Evolutionary conservation across 2,888 invertebrate species (phyloP).

Genomic region (Pasiphila rectangulata): DNA sequence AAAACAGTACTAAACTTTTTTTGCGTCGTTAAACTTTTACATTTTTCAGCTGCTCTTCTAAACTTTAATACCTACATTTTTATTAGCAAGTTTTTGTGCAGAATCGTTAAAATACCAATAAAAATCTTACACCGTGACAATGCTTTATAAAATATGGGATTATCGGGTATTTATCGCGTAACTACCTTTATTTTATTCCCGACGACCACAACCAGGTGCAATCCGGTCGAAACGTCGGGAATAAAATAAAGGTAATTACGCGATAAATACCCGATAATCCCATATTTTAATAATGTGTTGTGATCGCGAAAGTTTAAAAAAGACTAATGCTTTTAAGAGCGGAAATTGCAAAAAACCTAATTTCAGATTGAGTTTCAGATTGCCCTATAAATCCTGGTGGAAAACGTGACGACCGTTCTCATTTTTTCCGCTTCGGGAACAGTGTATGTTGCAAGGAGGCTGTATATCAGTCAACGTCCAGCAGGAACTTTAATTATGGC

Average conservation of each 20-base stretch:
- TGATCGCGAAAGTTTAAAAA: too few relatives aligned
- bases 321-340: slow-evolving; percentile 12
- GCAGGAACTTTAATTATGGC: slow-evolving; percentile 67
- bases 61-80: background rate
- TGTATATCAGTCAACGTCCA: slow-evolving; percentile 76
- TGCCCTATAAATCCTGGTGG: slow-evolving; percentile 42
- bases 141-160: too few relatives aligned
- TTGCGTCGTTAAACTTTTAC: too few relatives aligned
- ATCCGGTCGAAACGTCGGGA: too few relatives aligned
- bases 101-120: background rate
- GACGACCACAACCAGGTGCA: too few relatives aligned
- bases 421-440: slow-evolving; percentile 57
- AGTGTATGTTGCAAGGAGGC: slow-evolving; percentile 54
- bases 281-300: too few relatives aligned
- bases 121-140: slow-evolving; percentile 5
- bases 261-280: too few relatives aligned
- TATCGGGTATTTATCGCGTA: too few relatives aligned
- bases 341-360: slow-evolving; percentile 31
- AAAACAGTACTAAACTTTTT: too few relatives aligned
- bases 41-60: too few relatives aligned
- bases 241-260: too few relatives aligned
- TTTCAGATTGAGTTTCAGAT: slow-evolving; percentile 35
- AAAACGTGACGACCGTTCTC: slow-evolving; percentile 42
- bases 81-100: background rate
- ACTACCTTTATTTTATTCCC: too few relatives aligned